Conservation (phyloP, 2,888 invertebrate species). For the Drosophila sordidapex region DNA sequence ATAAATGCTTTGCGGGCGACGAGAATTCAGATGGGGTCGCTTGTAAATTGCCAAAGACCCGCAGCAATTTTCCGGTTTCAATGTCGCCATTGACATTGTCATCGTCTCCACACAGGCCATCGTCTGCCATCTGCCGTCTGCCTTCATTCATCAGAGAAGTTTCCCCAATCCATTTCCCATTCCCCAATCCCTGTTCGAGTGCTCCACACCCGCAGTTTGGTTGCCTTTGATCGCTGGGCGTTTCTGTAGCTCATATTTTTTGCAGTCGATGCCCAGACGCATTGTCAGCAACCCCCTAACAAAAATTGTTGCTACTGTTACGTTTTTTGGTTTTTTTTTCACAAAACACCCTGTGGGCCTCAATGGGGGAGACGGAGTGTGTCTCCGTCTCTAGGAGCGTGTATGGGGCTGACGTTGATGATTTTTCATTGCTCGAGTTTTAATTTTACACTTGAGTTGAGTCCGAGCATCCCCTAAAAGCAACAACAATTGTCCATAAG, state of each 20-base stretch:
- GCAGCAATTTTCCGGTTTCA: slow-evolving; percentile 81
- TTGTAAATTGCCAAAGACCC: slow-evolving; percentile 76
- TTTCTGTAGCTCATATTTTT: slow-evolving; percentile 66
- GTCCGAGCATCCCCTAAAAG: slow-evolving; percentile 53
- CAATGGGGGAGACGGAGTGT: background rate
- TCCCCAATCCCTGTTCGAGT: background rate
- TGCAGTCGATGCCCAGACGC: slow-evolving; percentile 33
- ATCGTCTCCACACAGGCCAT: slow-evolving; percentile 50
- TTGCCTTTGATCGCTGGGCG: slow-evolving; percentile 74
- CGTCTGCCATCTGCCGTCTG: slow-evolving; percentile 27
- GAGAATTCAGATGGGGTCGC: slow-evolving; percentile 25
- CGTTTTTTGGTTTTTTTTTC: slow-evolving; percentile 17
- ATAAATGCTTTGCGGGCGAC: slow-evolving; percentile 49
- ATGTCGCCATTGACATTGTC: slow-evolving; percentile 77
- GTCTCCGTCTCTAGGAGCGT: slow-evolving; percentile 13
- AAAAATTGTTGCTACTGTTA: slow-evolving; percentile 64
- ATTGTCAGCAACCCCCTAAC: slow-evolving; percentile 58
- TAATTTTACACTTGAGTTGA: slow-evolving; percentile 84
- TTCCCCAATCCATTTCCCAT: background rate
- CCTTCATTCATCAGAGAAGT: slow-evolving; percentile 51
- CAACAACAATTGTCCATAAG: slow-evolving; percentile 31
- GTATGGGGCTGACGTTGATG: slow-evolving; percentile 78
- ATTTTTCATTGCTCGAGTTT: slow-evolving; percentile 84
- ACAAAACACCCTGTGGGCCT: slow-evolving; percentile 32
- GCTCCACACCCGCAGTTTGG: slow-evolving; percentile 60